Evolutionary conservation across 2,888 invertebrate genomes (phyloP).

Genomic region (Coelopa pilipes): DNA sequence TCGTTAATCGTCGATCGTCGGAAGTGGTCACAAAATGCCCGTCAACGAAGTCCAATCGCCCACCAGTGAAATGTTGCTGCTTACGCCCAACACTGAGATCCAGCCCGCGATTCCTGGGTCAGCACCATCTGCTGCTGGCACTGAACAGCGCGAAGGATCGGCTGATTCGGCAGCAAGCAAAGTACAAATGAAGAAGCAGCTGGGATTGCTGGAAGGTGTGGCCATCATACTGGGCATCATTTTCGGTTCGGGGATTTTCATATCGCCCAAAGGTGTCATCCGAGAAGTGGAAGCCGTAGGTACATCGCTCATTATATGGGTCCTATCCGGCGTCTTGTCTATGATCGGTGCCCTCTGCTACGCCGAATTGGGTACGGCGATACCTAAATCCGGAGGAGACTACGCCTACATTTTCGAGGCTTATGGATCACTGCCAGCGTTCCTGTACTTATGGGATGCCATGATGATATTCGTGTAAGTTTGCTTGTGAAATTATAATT

Average conservation of each 20-base stretch:
- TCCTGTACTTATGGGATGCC: slow-evolving; percentile 97
- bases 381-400: slow-evolving; percentile 95
- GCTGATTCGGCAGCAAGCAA: slow-evolving; percentile 57
- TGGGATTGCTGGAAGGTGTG: slow-evolving; percentile 90
- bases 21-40: slow-evolving; percentile 48
- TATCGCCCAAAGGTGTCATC: slow-evolving; percentile 94
- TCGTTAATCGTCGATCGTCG: too few relatives aligned
- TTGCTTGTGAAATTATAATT: not conserved
- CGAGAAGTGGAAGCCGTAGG: slow-evolving; percentile 91
- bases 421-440: slow-evolving; percentile 90
- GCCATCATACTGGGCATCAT: slow-evolving; percentile 95
- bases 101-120: slow-evolving; percentile 40
- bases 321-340: slow-evolving; percentile 86
- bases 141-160: slow-evolving; percentile 51
- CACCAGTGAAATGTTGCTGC: slow-evolving; percentile 64
- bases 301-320: slow-evolving; percentile 88
- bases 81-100: slow-evolving; percentile 60
- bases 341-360: slow-evolving; percentile 96
- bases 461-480: slow-evolving; percentile 95
- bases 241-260: slow-evolving; percentile 95
- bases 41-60: slow-evolving; percentile 58
- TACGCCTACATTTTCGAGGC: slow-evolving; percentile 96
- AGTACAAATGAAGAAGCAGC: slow-evolving; percentile 86
- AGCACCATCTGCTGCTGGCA: not conserved
- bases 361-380: slow-evolving; percentile 85